Base-by-base conservation (phyloP, 2,113 vertebrate species). In the Scophthalmus maximus region DNA sequence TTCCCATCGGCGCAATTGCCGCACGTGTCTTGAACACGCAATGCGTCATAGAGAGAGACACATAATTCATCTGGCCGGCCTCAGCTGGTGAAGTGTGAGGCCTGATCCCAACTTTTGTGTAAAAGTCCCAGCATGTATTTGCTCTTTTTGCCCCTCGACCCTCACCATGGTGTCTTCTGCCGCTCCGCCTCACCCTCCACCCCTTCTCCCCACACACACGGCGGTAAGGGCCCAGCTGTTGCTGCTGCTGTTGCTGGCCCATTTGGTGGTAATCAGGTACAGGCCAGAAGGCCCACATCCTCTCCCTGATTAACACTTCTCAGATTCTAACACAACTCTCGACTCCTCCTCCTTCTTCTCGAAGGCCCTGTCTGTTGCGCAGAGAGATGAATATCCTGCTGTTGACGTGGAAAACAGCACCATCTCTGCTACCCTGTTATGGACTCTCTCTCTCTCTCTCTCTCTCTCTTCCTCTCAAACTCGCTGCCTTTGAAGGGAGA, bases 191-290 rank as follows among this genome's bases (percentile, higher is more conserved):
- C 11, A 3, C 52, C 26, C 27, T 11, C 52, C 52, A 1, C 29
- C 15, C 32, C 30, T 9, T 11, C 22, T 2, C 10, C 17, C 68
- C 87, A 88, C 90, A 79, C 78, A 88, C 85, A 15, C 68, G 88
- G 93, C 93, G 91, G 90, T 79, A n/a, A 55, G 63, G 64, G 74
- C 87, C 93, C 94, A 94, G 95, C 93, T 85, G 85, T 77, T 74
- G 63, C 47, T 65, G 65, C 58, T 60, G 68, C 65, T 66, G 56
- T 65, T 76, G 78, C 77, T 73, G 83, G 75, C 84, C 93, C 93
- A 93, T 96, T 96, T 96, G 95, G 94, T 95, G 96, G 95, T 96
- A 96, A 97, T 98, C 95, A 96, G 94, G 94, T 95, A 87, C 87
- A 94, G 94, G 90, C 92, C 95, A 95, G 95, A 95, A 96, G 95